Evolutionary conservation across 2,888 invertebrate species (phyloP).

Genomic region (Busseola fusca): DNA sequence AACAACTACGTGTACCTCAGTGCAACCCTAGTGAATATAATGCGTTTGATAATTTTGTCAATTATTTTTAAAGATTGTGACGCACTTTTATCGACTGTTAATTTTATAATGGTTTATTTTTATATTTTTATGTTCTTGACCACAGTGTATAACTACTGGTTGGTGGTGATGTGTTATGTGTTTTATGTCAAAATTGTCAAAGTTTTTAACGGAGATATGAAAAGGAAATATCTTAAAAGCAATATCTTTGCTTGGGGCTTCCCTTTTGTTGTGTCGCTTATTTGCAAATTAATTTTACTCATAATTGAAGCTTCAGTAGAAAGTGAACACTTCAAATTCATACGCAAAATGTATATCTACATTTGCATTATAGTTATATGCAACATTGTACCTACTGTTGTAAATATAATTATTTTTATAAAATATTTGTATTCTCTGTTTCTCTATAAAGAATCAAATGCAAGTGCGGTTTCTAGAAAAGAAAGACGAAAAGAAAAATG

Average conservation of each 20-base stretch:
- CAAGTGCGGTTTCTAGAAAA: not conserved
- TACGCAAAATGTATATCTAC: not conserved
- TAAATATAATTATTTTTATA: conserved; percentile 27
- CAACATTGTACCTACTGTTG: conserved; percentile 14
- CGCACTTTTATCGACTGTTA: not conserved
- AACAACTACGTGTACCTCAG: conserved; percentile 40
- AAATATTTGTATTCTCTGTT: conserved; percentile 22
- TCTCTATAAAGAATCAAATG: not conserved
- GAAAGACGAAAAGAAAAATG: conserved; percentile 21
- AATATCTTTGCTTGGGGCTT: conserved; percentile 39
- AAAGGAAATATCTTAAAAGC: conserved; percentile 30
- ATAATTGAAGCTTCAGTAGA: conserved; percentile 9
- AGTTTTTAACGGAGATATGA: conserved; percentile 18
- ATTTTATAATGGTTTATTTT: not conserved
- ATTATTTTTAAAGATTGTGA: conserved; percentile 9
- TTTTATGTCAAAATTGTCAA: conserved; percentile 36
- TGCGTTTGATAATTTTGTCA: conserved; percentile 17
- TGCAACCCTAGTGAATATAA: conserved; percentile 36
- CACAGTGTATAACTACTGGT: conserved; percentile 30
- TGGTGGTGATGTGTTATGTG: conserved; percentile 34
- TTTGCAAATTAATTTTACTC: conserved; percentile 13
- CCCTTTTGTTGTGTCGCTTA: not conserved
- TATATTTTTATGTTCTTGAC: conserved; percentile 5
- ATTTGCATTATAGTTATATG: not conserved
- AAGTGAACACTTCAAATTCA: not conserved